Evolutionary conservation across 2,797 vertebrate species (phyloP).

Genomic region (Poecilia velifera): DNA sequence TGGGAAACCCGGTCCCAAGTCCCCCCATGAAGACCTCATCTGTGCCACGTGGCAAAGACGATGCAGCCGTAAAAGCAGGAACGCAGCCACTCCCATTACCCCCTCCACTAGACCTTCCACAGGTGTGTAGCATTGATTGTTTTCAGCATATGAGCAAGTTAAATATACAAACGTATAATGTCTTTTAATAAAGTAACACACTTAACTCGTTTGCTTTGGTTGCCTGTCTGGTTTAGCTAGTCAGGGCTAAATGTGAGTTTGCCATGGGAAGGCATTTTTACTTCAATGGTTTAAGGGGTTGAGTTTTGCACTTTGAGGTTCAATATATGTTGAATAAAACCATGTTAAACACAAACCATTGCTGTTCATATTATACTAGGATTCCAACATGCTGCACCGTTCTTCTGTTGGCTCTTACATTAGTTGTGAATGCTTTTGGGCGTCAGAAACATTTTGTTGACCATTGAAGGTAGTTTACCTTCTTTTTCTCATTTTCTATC

Average conservation of each 20-base stretch:
- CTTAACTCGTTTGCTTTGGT: not conserved
- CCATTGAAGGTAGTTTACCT: not conserved
- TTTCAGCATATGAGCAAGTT: not conserved
- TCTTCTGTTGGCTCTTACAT: not conserved
- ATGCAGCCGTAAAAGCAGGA: not conserved
- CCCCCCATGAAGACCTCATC: not conserved
- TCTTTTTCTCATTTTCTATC: not conserved
- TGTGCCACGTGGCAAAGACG: not conserved
- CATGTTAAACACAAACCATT: not conserved
- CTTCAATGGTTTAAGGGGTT: not conserved
- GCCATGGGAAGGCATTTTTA: not conserved
- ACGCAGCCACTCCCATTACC: constrained; percentile 53
- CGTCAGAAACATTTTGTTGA: not conserved
- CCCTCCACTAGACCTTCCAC: constrained; percentile 65
- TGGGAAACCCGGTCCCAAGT: not conserved
- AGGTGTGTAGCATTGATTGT: constrained; percentile 32
- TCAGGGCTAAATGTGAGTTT: not conserved
- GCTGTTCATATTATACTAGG: not conserved
- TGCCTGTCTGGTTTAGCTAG: not conserved
- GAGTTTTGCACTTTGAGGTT: not conserved
- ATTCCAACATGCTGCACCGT: not conserved
- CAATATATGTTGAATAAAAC: not conserved
- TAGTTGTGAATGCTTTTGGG: not conserved
- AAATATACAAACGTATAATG: not conserved
- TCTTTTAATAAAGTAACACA: not conserved